Percentiles rank a stretch among this genome's conserved stretches.
These are phyloP conservation scores for Menura novaehollandiae DNA, from an alignment of 2,113 vertebrate genomes.

Conservation along the genomic window DNA sequence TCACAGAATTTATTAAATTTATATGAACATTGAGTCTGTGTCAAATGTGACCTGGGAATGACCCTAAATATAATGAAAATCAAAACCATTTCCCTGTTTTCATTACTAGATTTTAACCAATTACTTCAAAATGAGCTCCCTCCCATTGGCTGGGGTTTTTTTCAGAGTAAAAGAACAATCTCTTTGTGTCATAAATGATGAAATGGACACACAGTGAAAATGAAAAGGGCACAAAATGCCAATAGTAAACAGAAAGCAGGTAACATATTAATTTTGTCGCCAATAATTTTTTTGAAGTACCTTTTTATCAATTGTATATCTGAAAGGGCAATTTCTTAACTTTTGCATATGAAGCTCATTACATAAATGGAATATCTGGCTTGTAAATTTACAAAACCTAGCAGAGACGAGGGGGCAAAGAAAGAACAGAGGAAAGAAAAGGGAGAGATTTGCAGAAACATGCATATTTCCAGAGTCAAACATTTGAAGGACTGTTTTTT, in stretches of 20 bases:
- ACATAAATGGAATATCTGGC: not conserved
- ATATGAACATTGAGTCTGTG: slow-evolving; percentile 67
- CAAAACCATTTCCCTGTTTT: slow-evolving; percentile 63
- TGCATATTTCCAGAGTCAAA: slow-evolving; percentile 8
- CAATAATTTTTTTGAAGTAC: slow-evolving; percentile 32
- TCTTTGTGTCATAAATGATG: slow-evolving; percentile 58
- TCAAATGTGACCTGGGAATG: slow-evolving; percentile 58
- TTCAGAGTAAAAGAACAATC: not conserved
- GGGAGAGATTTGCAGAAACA: not conserved
- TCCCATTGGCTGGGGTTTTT: not conserved
- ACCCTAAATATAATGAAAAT: slow-evolving; percentile 69
- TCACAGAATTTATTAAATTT: slow-evolving; percentile 73
- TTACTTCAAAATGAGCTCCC: slow-evolving; percentile 55
- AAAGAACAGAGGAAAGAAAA: not conserved
- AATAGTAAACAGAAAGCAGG: slow-evolving; percentile 46
- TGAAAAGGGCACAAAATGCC: slow-evolving; percentile 25
- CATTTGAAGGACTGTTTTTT: slow-evolving; percentile 41
- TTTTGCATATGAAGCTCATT: not conserved
- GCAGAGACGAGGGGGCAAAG: not conserved
- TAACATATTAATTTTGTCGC: slow-evolving; percentile 42
- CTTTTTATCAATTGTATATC: slow-evolving; percentile 16
- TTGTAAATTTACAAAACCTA: slow-evolving; percentile 58
- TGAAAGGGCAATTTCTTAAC: not conserved
- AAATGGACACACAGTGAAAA: slow-evolving; percentile 27
- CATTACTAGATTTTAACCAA: slow-evolving; percentile 63